Base-by-base conservation (phyloP, 1,140 invertebrate genomes). In the Bombus pyrosoma region DNA sequence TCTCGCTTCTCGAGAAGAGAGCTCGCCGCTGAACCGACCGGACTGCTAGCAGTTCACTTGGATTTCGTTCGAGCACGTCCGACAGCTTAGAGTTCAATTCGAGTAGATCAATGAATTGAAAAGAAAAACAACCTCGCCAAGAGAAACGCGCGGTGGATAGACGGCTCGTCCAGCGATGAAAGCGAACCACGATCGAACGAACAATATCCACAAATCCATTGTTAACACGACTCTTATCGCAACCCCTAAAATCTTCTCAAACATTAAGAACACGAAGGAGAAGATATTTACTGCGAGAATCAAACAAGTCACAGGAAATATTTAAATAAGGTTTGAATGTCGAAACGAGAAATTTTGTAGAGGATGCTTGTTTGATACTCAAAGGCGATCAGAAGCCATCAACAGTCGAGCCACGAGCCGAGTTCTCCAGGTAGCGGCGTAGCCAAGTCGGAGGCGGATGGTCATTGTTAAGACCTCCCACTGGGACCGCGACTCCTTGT, bases 391-490 rank as follows among this genome's bases (percentile, higher is more conserved):
- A 71, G 75, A 62, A 83, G 83, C 88, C 89, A 81, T 76, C 86
- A 62, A 71, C 87, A 71, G 34, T 25, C 12, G 57, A 5, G 89
- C 86, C 88, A 90, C 89, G 89, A 90, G 89, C 89, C 88, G 57
- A 80, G 83, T 86, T 81, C 89, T 90, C 89, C 89, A 90, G 89
- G 89, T 90, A 90, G 89, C 89, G 79, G 86, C 86, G 76, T 81
- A 86, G 74, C 87, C 89, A 86, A 91, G 87, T 91, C 83, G 87
- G 86, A 92, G 92, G 87, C 87, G 91, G 90, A 92, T 92, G 87
- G 90, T 88, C 91, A 92, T 92, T 92, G 92, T 92, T 87, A 86
- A 88, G 92, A 92, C 92, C 92, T 92, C 92, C 92, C 91, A 92
- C 91, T 75, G 92, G 89, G 92, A 72, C 86, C 81, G 89, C 90